These are phyloP conservation scores for Psephotus haematonotus DNA, from an alignment of 2,113 vertebrate genomes.

Conservation along the genomic window DNA sequence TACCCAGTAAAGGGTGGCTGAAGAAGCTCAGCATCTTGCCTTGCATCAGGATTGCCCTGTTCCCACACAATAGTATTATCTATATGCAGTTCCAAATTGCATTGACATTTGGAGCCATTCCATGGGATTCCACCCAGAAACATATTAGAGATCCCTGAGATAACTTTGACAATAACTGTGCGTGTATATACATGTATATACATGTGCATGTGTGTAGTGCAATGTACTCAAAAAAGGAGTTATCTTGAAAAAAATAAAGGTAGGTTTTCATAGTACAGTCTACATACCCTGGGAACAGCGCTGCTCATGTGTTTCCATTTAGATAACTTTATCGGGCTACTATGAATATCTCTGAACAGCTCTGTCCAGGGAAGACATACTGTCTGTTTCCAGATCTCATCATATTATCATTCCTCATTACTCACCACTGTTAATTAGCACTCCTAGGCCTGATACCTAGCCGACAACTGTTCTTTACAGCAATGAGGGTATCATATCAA, in stretches of 20 bases:
- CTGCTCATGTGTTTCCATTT: neutral
- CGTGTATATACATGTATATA: neutral
- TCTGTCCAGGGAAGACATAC: neutral
- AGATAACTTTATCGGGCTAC: neutral
- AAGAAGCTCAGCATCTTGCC: neutral
- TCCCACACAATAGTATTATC: neutral
- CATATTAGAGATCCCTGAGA: neutral
- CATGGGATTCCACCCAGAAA: neutral
- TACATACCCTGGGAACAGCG: neutral
- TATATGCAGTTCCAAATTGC: neutral
- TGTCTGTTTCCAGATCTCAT: neutral
- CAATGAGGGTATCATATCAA: neutral
- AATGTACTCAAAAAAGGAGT: neutral
- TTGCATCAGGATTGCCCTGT: slow-evolving; percentile 6
- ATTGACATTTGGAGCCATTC: neutral
- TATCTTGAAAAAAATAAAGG: neutral
- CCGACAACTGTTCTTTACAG: neutral
- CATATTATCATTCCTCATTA: neutral
- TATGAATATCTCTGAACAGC: neutral
- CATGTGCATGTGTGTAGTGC: neutral
- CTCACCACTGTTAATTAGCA: neutral
- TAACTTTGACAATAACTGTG: neutral
- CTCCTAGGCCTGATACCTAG: neutral
- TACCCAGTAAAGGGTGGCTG: neutral
- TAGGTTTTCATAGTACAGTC: neutral